These are phyloP conservation scores for Eleginops maclovinus DNA, from an alignment of 2,113 vertebrate species.

Conservation along the genomic window DNA sequence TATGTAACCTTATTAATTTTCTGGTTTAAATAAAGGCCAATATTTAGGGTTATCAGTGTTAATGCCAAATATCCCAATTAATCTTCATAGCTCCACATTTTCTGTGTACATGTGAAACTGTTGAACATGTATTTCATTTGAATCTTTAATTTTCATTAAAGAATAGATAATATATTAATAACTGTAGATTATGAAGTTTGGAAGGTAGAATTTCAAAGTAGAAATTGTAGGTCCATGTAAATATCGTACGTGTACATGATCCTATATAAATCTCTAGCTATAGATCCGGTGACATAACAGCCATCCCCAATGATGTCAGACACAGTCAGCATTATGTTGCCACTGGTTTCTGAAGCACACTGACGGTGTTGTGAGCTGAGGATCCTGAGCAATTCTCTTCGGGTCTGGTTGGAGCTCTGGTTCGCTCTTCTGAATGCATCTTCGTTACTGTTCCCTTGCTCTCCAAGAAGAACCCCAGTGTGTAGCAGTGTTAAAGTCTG, in stretches of 20 bases:
- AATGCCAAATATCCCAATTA: too few relatives aligned
- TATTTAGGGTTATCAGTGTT: background rate
- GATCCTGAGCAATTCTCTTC: background rate
- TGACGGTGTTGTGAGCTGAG: background rate
- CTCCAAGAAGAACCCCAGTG: background rate
- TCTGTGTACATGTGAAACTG: too few relatives aligned
- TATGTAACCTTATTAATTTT: background rate
- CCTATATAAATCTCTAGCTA: background rate
- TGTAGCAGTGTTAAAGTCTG: constrained; percentile 15
- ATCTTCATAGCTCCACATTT: background rate
- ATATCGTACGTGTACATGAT: background rate
- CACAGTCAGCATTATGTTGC: background rate
- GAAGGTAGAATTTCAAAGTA: too few relatives aligned
- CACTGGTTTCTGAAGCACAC: background rate
- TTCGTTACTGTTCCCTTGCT: background rate
- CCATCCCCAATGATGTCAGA: background rate
- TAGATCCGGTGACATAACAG: background rate
- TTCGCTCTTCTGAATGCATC: background rate
- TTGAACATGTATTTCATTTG: too few relatives aligned
- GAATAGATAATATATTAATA: too few relatives aligned
- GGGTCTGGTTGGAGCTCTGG: background rate
- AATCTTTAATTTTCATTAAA: too few relatives aligned
- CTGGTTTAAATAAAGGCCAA: background rate
- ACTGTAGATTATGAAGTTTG: too few relatives aligned
- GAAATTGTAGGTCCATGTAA: background rate